Conservation (phyloP, 2,113 vertebrate species). For the Symphodus melops region DNA sequence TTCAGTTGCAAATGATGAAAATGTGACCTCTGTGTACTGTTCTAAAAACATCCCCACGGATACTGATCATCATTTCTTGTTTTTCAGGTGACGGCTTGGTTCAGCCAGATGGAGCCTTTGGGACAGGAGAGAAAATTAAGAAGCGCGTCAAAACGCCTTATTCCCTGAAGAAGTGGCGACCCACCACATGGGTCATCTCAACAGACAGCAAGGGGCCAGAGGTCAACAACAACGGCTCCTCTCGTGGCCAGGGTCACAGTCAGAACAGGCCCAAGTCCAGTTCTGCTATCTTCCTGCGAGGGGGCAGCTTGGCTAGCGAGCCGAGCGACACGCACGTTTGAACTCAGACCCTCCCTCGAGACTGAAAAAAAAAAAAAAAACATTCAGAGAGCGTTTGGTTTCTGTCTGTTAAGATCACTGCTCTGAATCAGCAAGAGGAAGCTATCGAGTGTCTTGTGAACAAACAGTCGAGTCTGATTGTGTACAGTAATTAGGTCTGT, state of each 20-base stretch:
- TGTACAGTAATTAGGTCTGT: slow-evolving; percentile 72
- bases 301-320: slow-evolving; percentile 87
- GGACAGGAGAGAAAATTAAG: slow-evolving; percentile 97
- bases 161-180: slow-evolving; percentile 97
- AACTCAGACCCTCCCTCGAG: slow-evolving; percentile 66
- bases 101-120: slow-evolving; percentile 86
- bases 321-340: slow-evolving; percentile 90
- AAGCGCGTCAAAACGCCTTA: slow-evolving; percentile 98
- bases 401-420: slow-evolving; percentile 29
- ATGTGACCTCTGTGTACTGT: too few relatives aligned
- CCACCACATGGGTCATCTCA: slow-evolving; percentile 97
- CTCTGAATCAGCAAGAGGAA: slow-evolving; percentile 69
- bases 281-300: slow-evolving; percentile 92
- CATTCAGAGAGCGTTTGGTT: slow-evolving; percentile 37
- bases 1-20: too few relatives aligned
- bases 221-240: slow-evolving; percentile 80
- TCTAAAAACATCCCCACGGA: neutral
- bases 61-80: slow-evolving; percentile 39
- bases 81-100: slow-evolving; percentile 85
- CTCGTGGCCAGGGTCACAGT: slow-evolving; percentile 49
- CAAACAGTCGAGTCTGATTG: slow-evolving; percentile 52
- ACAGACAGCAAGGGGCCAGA: slow-evolving; percentile 90
- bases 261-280: slow-evolving; percentile 90
- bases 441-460: slow-evolving; percentile 60
- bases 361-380: slow-evolving; percentile 27